A percentile compares a stretch with the other conserved stretches of the same genome.
These are phyloP conservation scores for Drosophila tripunctata DNA, from an alignment of 2,888 invertebrate species.

Conservation along the genomic window DNA sequence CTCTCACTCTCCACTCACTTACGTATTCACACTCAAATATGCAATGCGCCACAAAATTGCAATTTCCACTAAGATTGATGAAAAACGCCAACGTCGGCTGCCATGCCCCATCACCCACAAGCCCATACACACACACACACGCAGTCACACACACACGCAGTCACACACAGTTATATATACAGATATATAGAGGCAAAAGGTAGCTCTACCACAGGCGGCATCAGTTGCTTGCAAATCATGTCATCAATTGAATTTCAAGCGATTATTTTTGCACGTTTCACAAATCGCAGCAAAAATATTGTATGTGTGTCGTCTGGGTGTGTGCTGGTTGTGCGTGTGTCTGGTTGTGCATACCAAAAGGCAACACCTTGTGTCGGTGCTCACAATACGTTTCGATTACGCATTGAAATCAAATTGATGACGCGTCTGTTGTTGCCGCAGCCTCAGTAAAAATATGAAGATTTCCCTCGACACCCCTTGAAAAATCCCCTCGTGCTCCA, in stretches of 20 bases:
- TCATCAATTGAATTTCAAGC: constrained; percentile 77
- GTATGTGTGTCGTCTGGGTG: constrained; percentile 16
- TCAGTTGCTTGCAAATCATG: constrained; percentile 71
- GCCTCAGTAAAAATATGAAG: constrained; percentile 30
- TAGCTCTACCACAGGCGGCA: constrained; percentile 12
- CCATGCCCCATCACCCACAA: constrained; percentile 13
- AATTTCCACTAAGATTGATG: constrained; percentile 80
- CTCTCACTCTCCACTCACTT: constrained; percentile 57
- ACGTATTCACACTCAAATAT: constrained; percentile 74
- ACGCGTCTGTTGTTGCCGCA: constrained; percentile 50
- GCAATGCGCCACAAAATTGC: constrained; percentile 77
- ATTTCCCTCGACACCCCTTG: not conserved
- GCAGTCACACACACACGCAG: not conserved
- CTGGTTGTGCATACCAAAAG: constrained; percentile 45
- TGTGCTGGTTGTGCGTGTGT: constrained; percentile 17
- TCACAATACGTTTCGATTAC: constrained; percentile 77
- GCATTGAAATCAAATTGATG: constrained; percentile 76
- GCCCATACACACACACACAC: not conserved
- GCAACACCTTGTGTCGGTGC: constrained; percentile 24
- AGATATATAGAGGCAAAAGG: not conserved
- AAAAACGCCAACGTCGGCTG: constrained; percentile 60
- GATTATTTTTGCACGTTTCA: constrained; percentile 76
- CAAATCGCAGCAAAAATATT: constrained; percentile 67
- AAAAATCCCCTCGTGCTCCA: no score
- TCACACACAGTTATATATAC: not conserved